Evolutionary conservation across 92 coral and sea anemone genomes (phyloP).

Genomic region (Zoanthus sociatus): DNA sequence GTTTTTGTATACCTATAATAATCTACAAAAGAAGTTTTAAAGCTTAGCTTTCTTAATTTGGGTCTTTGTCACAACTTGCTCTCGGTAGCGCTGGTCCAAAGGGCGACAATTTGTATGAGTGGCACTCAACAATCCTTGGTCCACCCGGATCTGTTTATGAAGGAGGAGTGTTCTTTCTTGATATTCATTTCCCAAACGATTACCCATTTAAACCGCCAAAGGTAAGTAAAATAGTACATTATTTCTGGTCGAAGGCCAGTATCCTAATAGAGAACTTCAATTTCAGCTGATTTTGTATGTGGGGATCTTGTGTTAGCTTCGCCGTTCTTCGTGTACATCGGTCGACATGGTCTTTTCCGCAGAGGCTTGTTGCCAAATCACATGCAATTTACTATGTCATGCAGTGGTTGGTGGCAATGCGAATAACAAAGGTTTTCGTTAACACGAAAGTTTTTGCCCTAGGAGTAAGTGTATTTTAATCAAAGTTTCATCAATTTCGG

Average conservation of each 20-base stretch:
- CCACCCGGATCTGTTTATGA: constrained; percentile 97
- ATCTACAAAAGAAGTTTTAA: not conserved
- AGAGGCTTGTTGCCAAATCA: too few species aligned
- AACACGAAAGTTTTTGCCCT: too few species aligned
- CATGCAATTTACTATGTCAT: too few species aligned
- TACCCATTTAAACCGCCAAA: constrained; percentile 99
- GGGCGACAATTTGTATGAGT: constrained; percentile 90
- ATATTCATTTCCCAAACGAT: constrained; percentile 94
- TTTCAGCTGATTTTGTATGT: too few species aligned
- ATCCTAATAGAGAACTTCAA: too few species aligned
- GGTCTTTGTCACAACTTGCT: not conserved
- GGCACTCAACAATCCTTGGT: constrained; percentile 97
- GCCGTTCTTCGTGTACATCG: too few species aligned
- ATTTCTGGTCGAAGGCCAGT: not conserved
- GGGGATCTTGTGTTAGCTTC: too few species aligned
- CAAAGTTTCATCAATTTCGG: not conserved
- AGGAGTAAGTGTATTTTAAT: not conserved
- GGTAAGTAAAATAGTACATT: constrained; percentile 58
- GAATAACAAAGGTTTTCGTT: too few species aligned
- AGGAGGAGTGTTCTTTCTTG: constrained; percentile 94
- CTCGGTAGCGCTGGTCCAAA: constrained; percentile 93
- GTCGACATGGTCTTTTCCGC: too few species aligned
- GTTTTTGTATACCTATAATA: not conserved
- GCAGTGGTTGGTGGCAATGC: too few species aligned
- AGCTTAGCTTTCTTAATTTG: not conserved